These are phyloP conservation scores for Acleris sparsana DNA, from an alignment of 2,888 invertebrate species.

Conservation along the genomic window DNA sequence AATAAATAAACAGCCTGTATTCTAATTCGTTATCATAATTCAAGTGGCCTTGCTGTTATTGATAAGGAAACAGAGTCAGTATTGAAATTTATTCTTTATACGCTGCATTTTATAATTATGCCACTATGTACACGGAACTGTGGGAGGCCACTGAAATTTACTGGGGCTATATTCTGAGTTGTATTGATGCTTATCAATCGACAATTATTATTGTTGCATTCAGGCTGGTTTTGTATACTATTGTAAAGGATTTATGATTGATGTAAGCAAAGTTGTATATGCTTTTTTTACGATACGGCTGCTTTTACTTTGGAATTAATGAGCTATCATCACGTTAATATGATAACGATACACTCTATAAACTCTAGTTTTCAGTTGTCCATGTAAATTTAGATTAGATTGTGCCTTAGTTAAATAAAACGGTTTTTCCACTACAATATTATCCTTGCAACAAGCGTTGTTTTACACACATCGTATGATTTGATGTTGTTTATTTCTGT, in stretches of 20 bases:
- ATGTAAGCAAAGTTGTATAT: too few species aligned
- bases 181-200: slow-evolving; percentile 44
- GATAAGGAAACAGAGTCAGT: slow-evolving; percentile 58
- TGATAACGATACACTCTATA: too few species aligned
- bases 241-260: background rate
- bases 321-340: too few species aligned
- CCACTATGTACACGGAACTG: slow-evolving; percentile 42
- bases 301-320: too few species aligned
- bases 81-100: slow-evolving; percentile 39
- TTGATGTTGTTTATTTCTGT: too few species aligned
- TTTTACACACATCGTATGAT: too few species aligned
- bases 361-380: too few species aligned
- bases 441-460: too few species aligned
- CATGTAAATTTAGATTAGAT: too few species aligned
- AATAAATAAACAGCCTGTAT: slow-evolving; percentile 57
- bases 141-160: slow-evolving; percentile 46
- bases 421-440: too few species aligned
- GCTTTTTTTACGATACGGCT: too few species aligned
- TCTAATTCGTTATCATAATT: slow-evolving; percentile 75
- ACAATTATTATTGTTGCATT: slow-evolving; percentile 41
- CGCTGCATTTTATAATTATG: slow-evolving; percentile 35
- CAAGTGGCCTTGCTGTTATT: slow-evolving; percentile 68
- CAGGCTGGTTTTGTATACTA: background rate
- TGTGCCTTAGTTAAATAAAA: too few species aligned
- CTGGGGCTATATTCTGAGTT: slow-evolving; percentile 42